Percentiles rank a stretch among this genome's conserved stretches.
Conservation (phyloP, 2,888 invertebrate species). For the Cheilosia pagana region DNA sequence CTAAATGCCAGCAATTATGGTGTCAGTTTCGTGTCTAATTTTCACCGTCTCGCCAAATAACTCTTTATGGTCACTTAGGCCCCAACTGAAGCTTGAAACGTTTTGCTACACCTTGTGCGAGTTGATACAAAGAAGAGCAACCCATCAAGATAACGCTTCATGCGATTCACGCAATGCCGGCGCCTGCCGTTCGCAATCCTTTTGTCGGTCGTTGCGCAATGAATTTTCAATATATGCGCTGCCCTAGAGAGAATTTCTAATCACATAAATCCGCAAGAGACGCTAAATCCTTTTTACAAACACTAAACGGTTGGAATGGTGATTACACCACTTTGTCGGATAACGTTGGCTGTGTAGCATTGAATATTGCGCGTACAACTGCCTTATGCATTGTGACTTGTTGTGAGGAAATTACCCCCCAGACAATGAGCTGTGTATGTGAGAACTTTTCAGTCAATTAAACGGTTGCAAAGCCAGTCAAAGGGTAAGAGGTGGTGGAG, state of each 20-base stretch:
- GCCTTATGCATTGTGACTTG: conserved; percentile 28
- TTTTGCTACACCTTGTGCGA: conserved; percentile 1
- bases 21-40: conserved; percentile 52
- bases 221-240: conserved; percentile 19
- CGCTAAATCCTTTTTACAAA: conserved; percentile 18
- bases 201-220: conserved; percentile 13
- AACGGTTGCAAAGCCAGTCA: conserved; percentile 51
- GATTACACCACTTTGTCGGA: conserved; percentile 14
- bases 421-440: conserved; percentile 58
- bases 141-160: conserved; percentile 19
- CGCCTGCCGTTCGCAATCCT: conserved; percentile 8
- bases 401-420: conserved; percentile 41
- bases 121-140: conserved; percentile 3
- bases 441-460: conserved; percentile 67
- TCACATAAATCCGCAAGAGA: not conserved
- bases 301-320: not conserved
- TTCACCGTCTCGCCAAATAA: conserved; percentile 19
- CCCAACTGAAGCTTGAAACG: conserved; percentile 35
- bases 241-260: conserved; percentile 7
- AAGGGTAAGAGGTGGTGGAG: not conserved
- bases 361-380: conserved; percentile 22
- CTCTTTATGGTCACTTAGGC: conserved; percentile 42
- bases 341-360: conserved; percentile 2
- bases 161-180: conserved; percentile 34
- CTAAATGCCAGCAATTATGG: conserved; percentile 61